Evolutionary conservation across 2,888 invertebrate genomes (phyloP).

Genomic region (Darwinula stevensoni): DNA sequence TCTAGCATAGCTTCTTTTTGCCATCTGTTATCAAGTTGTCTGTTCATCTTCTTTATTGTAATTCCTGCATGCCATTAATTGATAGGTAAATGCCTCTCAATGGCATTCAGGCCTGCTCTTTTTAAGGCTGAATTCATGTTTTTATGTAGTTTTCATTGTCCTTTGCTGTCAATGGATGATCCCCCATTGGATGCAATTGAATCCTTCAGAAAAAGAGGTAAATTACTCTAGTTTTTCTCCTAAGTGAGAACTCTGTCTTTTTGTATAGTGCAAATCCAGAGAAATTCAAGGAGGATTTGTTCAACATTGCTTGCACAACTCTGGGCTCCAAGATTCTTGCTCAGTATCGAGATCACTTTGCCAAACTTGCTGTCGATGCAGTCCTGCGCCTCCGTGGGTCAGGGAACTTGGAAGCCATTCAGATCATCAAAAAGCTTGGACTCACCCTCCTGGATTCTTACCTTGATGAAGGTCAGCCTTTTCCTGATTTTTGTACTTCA

Average conservation of each 20-base stretch:
- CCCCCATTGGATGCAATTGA: too few relatives aligned
- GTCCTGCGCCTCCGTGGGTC: slow-evolving; percentile 80
- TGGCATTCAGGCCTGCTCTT: too few relatives aligned
- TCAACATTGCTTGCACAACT: slow-evolving; percentile 92
- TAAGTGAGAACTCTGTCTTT: slow-evolving; percentile 5
- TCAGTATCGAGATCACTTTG: slow-evolving; percentile 88
- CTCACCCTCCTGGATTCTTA: slow-evolving; percentile 80
- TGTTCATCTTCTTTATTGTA: too few relatives aligned
- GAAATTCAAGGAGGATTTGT: slow-evolving; percentile 51
- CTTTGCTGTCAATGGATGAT: too few relatives aligned
- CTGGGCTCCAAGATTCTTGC: slow-evolving; percentile 90
- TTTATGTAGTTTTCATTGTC: too few relatives aligned
- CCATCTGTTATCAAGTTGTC: too few relatives aligned
- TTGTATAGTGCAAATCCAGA: slow-evolving; percentile 29
- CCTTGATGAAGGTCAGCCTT: slow-evolving; percentile 34
- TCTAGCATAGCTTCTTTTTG: too few relatives aligned
- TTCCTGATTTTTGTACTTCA: background rate
- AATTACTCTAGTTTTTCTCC: too few relatives aligned
- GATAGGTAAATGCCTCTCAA: too few relatives aligned
- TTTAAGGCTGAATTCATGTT: too few relatives aligned
- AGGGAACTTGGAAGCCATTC: slow-evolving; percentile 79
- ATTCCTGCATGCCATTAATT: too few relatives aligned
- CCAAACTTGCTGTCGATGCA: slow-evolving; percentile 80
- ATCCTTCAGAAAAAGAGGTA: too few relatives aligned
- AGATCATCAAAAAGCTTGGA: slow-evolving; percentile 89